Percentiles rank a stretch among this genome's conserved stretches.
These are phyloP conservation scores for Balaenoptera acutorostrata DNA, from an alignment of 2,113 vertebrate species.

Conservation along the genomic window DNA sequence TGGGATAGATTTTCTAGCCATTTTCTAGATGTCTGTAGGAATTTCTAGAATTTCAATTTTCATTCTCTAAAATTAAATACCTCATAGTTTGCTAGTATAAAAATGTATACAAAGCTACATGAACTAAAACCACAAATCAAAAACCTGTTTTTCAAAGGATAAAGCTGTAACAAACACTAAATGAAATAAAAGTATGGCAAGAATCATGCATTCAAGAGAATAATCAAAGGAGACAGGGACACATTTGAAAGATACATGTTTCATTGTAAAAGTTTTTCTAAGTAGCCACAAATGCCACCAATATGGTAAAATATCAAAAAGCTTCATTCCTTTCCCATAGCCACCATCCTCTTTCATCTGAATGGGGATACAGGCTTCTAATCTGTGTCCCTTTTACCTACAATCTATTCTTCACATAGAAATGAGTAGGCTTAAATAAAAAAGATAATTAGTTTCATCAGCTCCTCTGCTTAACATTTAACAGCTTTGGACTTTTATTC, in stretches of 20 bases:
- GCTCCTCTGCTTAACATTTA: not conserved
- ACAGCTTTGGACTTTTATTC: not conserved
- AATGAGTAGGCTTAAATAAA: not conserved
- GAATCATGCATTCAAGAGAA: not conserved
- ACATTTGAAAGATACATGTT: not conserved
- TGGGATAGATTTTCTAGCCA: not conserved
- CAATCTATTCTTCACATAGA: not conserved
- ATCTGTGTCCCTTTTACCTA: not conserved
- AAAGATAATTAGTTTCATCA: not conserved
- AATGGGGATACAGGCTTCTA: not conserved
- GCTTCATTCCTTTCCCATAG: not conserved
- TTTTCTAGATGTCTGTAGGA: not conserved
- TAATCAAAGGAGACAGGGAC: not conserved
- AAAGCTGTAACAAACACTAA: not conserved
- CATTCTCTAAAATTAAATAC: not conserved
- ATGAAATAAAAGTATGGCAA: not conserved
- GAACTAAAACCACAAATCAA: not conserved
- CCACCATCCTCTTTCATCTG: not conserved
- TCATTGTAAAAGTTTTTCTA: not conserved
- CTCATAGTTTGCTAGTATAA: not conserved
- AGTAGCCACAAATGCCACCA: not conserved
- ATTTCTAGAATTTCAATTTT: not conserved
- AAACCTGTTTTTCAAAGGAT: not conserved
- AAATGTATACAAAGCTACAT: not conserved
- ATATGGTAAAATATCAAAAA: not conserved